These are phyloP conservation scores for Deroptyus accipitrinus DNA, from an alignment of 2,113 vertebrate genomes.

Conservation along the genomic window DNA sequence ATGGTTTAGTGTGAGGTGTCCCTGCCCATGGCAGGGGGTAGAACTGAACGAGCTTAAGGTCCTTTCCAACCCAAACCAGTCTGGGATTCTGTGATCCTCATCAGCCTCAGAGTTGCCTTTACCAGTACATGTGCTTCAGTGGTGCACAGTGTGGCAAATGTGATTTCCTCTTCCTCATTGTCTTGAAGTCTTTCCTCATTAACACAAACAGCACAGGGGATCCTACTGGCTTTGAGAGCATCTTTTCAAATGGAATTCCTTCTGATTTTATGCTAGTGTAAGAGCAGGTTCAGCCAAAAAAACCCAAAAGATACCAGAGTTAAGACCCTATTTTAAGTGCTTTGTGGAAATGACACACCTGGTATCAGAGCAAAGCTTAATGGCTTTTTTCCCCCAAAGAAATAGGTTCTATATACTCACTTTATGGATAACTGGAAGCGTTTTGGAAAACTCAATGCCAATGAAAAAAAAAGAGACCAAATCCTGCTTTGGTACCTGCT, in stretches of 20 bases:
- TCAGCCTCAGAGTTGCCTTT: not conserved
- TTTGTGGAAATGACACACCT: not conserved
- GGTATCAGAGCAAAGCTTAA: not conserved
- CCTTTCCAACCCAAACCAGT: not conserved
- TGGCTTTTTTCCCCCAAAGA: not conserved
- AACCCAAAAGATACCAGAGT: no score
- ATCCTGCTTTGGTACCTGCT: not conserved
- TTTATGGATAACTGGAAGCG: not conserved
- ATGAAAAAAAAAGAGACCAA: not conserved
- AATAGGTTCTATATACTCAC: not conserved
- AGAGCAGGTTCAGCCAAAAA: not conserved
- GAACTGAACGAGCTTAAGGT: not conserved
- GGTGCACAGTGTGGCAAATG: accelerated
- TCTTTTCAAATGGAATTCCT: not conserved
- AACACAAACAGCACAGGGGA: not conserved
- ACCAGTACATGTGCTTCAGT: not conserved
- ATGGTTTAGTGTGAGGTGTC: not conserved
- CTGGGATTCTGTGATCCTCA: not conserved
- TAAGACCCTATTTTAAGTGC: not conserved
- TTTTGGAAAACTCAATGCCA: not conserved
- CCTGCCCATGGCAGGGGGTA: not conserved
- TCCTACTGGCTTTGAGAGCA: not conserved
- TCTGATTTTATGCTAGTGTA: not conserved
- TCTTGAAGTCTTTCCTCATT: not conserved
- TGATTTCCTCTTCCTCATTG: not conserved